Conservation (phyloP, 2,113 vertebrate genomes). For the Pleuronectes platessa region DNA sequence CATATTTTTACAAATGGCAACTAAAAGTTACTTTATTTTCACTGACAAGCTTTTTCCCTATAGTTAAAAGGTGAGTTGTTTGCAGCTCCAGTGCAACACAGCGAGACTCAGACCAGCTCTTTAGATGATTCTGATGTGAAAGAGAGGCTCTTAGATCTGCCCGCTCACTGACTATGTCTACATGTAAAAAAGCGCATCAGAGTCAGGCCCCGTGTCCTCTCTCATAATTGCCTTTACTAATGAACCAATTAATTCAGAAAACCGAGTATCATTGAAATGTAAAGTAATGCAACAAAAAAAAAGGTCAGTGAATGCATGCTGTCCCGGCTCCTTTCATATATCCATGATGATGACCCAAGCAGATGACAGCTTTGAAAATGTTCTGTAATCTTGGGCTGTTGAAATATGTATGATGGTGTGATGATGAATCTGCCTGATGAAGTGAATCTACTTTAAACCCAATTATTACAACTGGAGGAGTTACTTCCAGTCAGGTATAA, state of each 20-base stretch:
- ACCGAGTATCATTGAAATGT: conserved; percentile 51
- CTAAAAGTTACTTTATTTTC: not conserved
- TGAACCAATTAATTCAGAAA: conserved; percentile 74
- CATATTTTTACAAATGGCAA: not conserved
- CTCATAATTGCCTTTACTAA: conserved; percentile 64
- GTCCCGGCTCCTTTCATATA: conserved; percentile 38
- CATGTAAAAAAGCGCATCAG: conserved; percentile 51
- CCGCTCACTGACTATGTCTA: conserved; percentile 46
- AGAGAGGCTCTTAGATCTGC: conserved; percentile 25
- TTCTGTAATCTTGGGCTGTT: conserved; percentile 36
- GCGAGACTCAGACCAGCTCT: not conserved
- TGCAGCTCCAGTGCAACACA: not conserved
- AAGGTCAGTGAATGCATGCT: conserved; percentile 51
- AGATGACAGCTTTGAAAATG: conserved; percentile 50
- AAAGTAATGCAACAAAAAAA: conserved; percentile 50
- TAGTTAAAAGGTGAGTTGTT: not conserved
- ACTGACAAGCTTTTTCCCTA: not conserved
- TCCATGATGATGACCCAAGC: conserved; percentile 22
- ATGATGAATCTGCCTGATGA: conserved; percentile 39
- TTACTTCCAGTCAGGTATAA: not conserved
- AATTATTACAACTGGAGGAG: conserved; percentile 13
- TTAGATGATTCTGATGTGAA: conserved; percentile 19
- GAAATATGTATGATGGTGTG: conserved; percentile 67
- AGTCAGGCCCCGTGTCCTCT: conserved; percentile 20
- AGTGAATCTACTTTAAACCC: conserved; percentile 19